Evolutionary conservation across 1,140 invertebrate species (phyloP).

Genomic region (Lordiphosa collinella): DNA sequence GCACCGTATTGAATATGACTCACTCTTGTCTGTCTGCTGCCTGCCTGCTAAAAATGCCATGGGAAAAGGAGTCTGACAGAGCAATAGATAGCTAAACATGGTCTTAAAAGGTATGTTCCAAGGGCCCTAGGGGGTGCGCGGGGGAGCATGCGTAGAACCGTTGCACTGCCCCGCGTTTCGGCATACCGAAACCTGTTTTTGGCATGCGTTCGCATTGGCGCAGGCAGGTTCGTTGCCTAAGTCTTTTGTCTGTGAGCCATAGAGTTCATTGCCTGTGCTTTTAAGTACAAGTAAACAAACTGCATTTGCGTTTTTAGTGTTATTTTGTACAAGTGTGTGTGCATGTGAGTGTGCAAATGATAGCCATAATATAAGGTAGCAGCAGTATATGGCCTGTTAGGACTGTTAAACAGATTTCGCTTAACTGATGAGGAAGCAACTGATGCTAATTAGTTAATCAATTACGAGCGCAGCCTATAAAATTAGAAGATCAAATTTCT

Average conservation of each 20-base stretch:
- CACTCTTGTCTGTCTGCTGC: slow-evolving; percentile 11
- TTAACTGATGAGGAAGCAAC: too few species aligned
- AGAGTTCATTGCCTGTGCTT: slow-evolving; percentile 62
- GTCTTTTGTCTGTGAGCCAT: slow-evolving; percentile 64
- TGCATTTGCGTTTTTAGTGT: slow-evolving; percentile 30
- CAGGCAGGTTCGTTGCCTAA: slow-evolving; percentile 66
- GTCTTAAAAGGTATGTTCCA: background rate
- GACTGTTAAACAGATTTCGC: too few species aligned
- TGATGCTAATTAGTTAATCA: too few species aligned
- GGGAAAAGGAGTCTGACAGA: slow-evolving; percentile 56
- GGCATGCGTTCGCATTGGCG: slow-evolving; percentile 32
- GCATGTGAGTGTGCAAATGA: background rate
- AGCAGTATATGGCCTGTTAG: too few species aligned
- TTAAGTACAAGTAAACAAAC: slow-evolving; percentile 22
- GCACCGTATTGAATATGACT: slow-evolving; percentile 38
- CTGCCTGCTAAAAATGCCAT: slow-evolving; percentile 14
- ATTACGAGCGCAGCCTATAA: too few species aligned
- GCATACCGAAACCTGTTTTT: slow-evolving; percentile 54
- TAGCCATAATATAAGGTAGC: background rate
- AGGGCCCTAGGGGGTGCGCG: background rate
- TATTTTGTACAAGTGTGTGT: slow-evolving; percentile 6
- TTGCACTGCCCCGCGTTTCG: slow-evolving; percentile 35
- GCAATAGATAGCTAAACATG: slow-evolving; percentile 12
- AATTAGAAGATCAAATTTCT: too few species aligned
- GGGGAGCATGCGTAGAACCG: slow-evolving; percentile 40